Base-by-base conservation (phyloP, 2,113 vertebrate genomes). In the Alaudala cheleensis region DNA sequence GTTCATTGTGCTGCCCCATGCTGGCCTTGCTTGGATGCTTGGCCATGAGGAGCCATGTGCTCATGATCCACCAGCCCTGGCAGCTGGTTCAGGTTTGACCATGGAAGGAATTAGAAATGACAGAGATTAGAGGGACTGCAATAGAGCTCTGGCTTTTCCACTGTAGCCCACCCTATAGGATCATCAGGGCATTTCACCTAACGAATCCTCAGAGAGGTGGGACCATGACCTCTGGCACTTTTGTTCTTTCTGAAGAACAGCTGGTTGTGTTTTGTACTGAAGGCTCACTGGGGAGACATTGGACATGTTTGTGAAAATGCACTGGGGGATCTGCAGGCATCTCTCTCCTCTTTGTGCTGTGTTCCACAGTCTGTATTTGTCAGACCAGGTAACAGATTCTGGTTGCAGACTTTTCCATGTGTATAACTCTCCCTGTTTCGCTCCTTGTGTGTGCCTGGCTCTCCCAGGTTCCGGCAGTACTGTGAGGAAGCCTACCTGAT, bases 401-500 rank as follows among this genome's bases (percentile, higher is more conserved):
- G 0, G 1, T 10, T 74, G 16, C 6, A 3, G 39, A 0, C 10
- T 0, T 53, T 65, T 42, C n/a, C 45, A 23, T 0, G 34, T 33
- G 49, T 53, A 22, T 60, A 8, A 49, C 81, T 90, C 16, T 92
- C 11, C 4, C 3, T 44, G 50, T 45, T 91, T 34, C 70, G 23
- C 72, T 64, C 23, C 6, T 18, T 83, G 58, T 45, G 25, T 85
- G 84, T 65, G 74, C 76, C 61, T 19, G 51, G 29, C 21, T 39
- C 5, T 29, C 47, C 7, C 82, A 99, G 99, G 97, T 99, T 99
- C 96, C 99, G 99, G 74, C 98, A 99, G 94, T 99, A 98, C 94
- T 99, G 99, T 96, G 99, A 99, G 94, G 98, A 99, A 9, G 99
- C 99, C 3, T 99, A 99, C 94, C 96, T 99, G 87, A 98, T 99